Conservation (phyloP, 1,140 invertebrate species). For the Acyrthosiphon pisum region DNA sequence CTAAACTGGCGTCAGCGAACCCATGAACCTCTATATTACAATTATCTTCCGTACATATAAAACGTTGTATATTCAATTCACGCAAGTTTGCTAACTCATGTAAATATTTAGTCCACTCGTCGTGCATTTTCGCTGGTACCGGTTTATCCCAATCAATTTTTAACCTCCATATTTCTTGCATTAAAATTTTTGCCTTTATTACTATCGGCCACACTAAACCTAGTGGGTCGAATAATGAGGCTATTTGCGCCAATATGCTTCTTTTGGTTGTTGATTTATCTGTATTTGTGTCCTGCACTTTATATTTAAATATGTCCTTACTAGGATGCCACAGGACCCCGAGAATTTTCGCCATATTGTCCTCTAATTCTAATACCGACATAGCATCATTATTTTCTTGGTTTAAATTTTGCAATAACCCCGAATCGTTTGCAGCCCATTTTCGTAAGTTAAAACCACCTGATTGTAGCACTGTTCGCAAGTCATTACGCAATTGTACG, state of each 20-base stretch:
- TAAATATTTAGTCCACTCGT: neutral
- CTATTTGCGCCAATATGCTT: conserved; percentile 58
- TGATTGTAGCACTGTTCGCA: no score
- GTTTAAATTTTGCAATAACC: no score
- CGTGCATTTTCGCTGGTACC: neutral
- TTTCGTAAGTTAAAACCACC: no score
- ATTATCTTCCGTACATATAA: neutral
- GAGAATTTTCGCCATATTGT: no score
- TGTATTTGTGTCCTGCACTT: no score
- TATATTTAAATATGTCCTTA: no score
- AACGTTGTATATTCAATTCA: neutral
- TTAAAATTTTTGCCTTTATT: conserved; percentile 58
- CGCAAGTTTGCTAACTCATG: neutral
- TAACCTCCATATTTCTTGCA: conserved; percentile 58
- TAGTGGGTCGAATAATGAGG: conserved; percentile 61
- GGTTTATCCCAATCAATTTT: conserved; percentile 24
- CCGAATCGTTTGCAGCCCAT: no score
- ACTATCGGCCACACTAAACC: conserved; percentile 60
- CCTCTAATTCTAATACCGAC: no score
- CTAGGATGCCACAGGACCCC: no score
- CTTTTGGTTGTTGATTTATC: conserved; percentile 45
- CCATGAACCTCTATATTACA: conserved; percentile 59
- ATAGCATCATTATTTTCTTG: no score
- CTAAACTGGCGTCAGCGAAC: conserved; percentile 61
- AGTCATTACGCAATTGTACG: no score